Percentiles rank a stretch among this genome's conserved stretches.
These are phyloP conservation scores for Ivindomyrus marchei DNA, from an alignment of 2,113 vertebrate genomes.

Conservation along the genomic window DNA sequence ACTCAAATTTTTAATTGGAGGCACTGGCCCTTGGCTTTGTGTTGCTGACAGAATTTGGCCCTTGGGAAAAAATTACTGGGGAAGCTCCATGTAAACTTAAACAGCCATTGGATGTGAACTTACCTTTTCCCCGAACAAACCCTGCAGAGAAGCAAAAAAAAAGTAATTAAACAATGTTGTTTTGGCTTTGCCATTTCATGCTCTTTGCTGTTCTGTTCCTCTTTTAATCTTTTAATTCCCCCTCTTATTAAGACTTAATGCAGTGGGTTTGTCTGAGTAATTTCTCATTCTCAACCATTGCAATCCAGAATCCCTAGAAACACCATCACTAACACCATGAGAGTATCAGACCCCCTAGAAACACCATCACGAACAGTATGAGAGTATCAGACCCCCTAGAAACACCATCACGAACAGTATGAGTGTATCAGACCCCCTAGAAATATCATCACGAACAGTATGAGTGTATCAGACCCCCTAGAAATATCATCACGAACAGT, in stretches of 20 bases:
- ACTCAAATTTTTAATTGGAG: background rate
- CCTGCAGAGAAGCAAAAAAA: conserved; percentile 52
- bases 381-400: background rate
- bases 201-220: background rate
- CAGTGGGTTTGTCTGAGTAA: background rate
- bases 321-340: background rate
- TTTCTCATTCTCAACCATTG: background rate
- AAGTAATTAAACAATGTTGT: conserved; percentile 28
- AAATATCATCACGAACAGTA: no score
- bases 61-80: background rate
- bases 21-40: background rate
- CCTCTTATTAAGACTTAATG: background rate
- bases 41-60: background rate
- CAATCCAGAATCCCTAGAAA: background rate
- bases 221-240: background rate
- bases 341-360: background rate
- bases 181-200: background rate
- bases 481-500: no score
- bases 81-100: background rate
- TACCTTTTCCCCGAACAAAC: conserved; percentile 71
- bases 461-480: no score
- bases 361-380: background rate
- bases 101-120: conserved; percentile 25
- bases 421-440: no score
- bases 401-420: no score